phyloP scores from a whole-genome alignment of 2,113 vertebrate genomes.

The Grallaria varia region DNA sequence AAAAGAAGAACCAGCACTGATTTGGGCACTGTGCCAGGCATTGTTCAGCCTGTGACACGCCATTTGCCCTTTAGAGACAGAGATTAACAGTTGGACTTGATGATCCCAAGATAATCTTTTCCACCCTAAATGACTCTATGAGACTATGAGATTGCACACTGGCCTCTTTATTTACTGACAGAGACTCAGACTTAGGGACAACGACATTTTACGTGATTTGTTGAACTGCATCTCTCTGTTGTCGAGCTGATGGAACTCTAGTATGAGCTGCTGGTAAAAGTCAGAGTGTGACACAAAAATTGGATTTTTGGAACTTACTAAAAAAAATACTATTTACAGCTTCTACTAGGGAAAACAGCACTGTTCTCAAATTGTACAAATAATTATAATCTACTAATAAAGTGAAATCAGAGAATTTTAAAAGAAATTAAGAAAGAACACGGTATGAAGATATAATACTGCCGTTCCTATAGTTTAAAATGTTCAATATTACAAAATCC shows the following conservation, averaged over 20 bases:
- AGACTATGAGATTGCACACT: neutral
- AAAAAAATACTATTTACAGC: neutral
- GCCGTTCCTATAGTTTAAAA: neutral
- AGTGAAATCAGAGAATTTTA: neutral
- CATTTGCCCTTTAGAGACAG: neutral
- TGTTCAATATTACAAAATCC: neutral
- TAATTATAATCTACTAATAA: neutral
- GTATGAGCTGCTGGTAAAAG: neutral
- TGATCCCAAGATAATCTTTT: neutral
- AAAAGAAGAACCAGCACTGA: neutral
- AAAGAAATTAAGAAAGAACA: neutral
- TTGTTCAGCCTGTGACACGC: fast-evolving
- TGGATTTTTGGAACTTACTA: neutral
- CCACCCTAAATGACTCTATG: neutral
- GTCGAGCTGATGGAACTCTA: neutral
- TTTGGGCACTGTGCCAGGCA: neutral
- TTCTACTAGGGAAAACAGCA: neutral
- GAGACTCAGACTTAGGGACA: neutral
- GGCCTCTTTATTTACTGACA: neutral
- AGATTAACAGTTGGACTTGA: neutral
- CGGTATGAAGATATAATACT: neutral
- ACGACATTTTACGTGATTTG: neutral
- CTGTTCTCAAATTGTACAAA: neutral
- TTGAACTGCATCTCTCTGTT: neutral
- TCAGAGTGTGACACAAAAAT: neutral